Evolutionary conservation across 1,140 invertebrate species (phyloP), one percentile per base, ranked within the genome.

Genomic region (Zaprionus nigranus): DNA sequence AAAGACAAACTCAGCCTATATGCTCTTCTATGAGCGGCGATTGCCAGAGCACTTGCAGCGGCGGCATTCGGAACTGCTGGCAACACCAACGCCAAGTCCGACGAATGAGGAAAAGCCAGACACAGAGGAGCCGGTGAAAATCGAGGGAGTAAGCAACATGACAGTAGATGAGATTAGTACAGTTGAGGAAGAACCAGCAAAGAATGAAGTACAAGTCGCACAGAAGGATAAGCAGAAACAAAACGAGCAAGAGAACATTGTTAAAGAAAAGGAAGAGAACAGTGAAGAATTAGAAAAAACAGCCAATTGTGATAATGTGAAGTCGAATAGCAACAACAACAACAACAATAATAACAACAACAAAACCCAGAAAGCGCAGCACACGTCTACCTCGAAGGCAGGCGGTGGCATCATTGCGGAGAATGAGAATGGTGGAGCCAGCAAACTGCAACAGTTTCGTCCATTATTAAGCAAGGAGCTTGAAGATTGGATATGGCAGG

Each of bases 1-100:
- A 92, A 99, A 99, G 93, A 99, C 98, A 1, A 99, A 99, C 92
- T 98, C 97, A 91, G 98, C 98, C 1, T 99, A 99, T 87, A 99
- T 99, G 98, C 92, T 99, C 54, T 99, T 99, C 92, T 99, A 99
- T 92, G 97, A 99, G 92, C 95, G 96, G 75, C 91, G 92, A 9
- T 62, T 90, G 30, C 88, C 92, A 20, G 88, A 92, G 57, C 91
- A 92, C 38, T 63, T 92, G 57, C 86, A 92, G 58, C 82, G 91
- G 1, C 77, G 85, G 5, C 91, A 92, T 60, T 82, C 86, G 17
- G 86, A 91, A 60, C 58, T 92, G 26, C 51, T 90, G 46, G 84
- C 78, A 2, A 90, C 91, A 1, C 90, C 91, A 13, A 82, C 88
- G 15, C 81, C 90, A 26, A 84, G 81, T 76, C 84, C 90, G 7